phyloP scores from a whole-genome alignment of 2,797 vertebrate genomes.

The Gobionotothen gibberifrons region DNA sequence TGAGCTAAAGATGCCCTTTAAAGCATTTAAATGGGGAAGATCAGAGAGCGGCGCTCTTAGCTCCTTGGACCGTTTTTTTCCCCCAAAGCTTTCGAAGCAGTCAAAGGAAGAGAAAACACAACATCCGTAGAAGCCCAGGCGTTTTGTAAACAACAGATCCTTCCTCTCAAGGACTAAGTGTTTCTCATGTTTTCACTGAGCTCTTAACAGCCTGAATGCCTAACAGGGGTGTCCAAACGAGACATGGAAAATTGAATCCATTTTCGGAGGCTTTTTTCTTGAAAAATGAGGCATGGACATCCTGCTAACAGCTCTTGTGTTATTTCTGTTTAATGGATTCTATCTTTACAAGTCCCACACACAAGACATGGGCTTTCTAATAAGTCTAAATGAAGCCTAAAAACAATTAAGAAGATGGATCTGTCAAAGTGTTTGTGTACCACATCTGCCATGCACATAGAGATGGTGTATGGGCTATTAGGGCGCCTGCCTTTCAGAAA shows the following conservation, averaged over 20 bases:
- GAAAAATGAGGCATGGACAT: conserved; percentile 40
- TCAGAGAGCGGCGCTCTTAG: conserved; percentile 55
- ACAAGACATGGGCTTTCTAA: conserved; percentile 37
- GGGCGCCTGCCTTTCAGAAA: conserved; percentile 47
- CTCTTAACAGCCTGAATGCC: conserved; percentile 70
- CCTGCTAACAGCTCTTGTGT: conserved; percentile 34
- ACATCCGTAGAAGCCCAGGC: conserved; percentile 63
- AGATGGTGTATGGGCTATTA: conserved; percentile 45
- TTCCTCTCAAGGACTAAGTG: conserved; percentile 66
- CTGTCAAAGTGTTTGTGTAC: conserved; percentile 13
- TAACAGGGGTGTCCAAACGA: conserved; percentile 53
- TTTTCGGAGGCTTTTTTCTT: conserved; percentile 40
- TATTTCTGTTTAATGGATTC: conserved; percentile 38
- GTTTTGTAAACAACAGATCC: conserved; percentile 70
- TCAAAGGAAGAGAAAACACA: conserved; percentile 32
- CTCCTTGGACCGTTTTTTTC: conserved; percentile 31
- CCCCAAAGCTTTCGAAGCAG: conserved; percentile 55
- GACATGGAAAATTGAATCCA: conserved; percentile 46
- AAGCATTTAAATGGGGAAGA: conserved; percentile 63
- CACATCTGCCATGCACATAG: conserved; percentile 6
- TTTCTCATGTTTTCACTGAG: conserved; percentile 68
- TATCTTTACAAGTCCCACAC: conserved; percentile 29
- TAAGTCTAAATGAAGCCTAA: conserved; percentile 32
- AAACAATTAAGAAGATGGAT: conserved; percentile 41
- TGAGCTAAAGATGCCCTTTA: conserved; percentile 56